Evolutionary conservation across 2,797 vertebrate genomes (phyloP).

Genomic region (Pipistrellus nathusii): DNA sequence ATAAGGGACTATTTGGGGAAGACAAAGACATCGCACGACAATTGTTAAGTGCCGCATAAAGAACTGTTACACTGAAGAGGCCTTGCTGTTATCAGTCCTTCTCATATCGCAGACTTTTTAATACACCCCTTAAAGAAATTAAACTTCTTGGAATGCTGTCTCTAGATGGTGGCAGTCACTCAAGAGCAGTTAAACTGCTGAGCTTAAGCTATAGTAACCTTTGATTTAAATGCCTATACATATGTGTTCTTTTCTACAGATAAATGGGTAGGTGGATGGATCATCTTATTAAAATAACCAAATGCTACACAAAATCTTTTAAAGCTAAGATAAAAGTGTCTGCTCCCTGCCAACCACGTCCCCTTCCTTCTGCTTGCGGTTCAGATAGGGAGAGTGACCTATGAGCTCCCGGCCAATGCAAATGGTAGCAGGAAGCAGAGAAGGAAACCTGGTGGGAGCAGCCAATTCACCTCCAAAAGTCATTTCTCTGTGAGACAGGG

Average conservation of each 20-base stretch:
- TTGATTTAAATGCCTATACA: background rate
- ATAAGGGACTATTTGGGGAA: background rate
- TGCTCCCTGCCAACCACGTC: background rate
- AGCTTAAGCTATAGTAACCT: background rate
- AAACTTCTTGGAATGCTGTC: background rate
- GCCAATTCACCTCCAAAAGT: background rate
- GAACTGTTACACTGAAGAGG: background rate
- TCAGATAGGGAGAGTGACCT: background rate
- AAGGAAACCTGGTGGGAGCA: background rate
- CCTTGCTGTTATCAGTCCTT: background rate
- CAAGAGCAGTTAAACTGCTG: background rate
- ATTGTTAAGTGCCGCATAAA: background rate
- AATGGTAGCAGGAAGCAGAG: background rate
- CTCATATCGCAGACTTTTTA: background rate
- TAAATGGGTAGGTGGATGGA: background rate
- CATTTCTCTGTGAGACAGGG: background rate
- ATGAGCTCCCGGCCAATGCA: fast-evolving
- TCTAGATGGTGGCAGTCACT: background rate
- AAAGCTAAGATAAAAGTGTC: background rate
- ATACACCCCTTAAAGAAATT: background rate
- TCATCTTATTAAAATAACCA: background rate
- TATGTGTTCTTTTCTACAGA: background rate
- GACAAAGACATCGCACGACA: background rate
- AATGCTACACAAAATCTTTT: background rate
- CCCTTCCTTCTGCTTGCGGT: background rate